Evolutionary conservation across 2,113 vertebrate species (phyloP).

Genomic region (Sminthopsis crassicaudata): DNA sequence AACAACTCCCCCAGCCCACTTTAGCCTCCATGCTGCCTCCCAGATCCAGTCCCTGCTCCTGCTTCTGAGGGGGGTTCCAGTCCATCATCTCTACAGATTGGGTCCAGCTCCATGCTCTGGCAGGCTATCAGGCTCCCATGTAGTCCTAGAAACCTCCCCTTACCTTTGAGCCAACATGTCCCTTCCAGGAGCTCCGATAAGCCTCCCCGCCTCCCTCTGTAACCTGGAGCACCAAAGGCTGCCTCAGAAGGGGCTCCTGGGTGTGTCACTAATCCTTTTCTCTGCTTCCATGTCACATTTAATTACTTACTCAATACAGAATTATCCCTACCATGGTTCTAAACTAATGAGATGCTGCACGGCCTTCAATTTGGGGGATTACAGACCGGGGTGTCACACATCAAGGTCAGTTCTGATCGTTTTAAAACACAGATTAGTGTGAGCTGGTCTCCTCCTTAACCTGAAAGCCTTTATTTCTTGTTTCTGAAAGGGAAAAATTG

Average conservation of each 20-base stretch:
- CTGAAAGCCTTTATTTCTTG: conserved; percentile 49
- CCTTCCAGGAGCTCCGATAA: conserved; percentile 71
- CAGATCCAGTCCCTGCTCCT: not conserved
- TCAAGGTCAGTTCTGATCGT: conserved; percentile 65
- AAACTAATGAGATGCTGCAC: conserved; percentile 79
- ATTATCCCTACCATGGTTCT: conserved; percentile 77
- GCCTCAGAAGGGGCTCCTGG: conserved; percentile 68
- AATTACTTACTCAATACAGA: conserved; percentile 82
- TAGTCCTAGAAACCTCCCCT: not conserved
- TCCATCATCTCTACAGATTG: not conserved
- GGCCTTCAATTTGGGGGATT: conserved; percentile 80
- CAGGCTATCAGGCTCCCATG: not conserved
- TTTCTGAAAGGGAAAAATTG: conserved; percentile 44
- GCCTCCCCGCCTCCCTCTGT: conserved; percentile 49
- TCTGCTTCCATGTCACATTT: conserved; percentile 82
- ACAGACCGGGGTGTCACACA: conserved; percentile 67
- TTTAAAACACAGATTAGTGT: conserved; percentile 57
- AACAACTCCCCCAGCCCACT: not conserved
- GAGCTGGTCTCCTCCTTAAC: conserved; percentile 60
- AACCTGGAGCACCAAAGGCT: conserved; percentile 63
- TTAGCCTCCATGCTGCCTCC: not conserved
- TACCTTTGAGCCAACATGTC: conserved; percentile 29
- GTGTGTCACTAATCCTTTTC: conserved; percentile 77
- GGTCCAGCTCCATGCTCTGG: not conserved
- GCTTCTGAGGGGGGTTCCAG: not conserved